Conservation (phyloP, 2,797 vertebrate species). For the Sebastes minor region DNA sequence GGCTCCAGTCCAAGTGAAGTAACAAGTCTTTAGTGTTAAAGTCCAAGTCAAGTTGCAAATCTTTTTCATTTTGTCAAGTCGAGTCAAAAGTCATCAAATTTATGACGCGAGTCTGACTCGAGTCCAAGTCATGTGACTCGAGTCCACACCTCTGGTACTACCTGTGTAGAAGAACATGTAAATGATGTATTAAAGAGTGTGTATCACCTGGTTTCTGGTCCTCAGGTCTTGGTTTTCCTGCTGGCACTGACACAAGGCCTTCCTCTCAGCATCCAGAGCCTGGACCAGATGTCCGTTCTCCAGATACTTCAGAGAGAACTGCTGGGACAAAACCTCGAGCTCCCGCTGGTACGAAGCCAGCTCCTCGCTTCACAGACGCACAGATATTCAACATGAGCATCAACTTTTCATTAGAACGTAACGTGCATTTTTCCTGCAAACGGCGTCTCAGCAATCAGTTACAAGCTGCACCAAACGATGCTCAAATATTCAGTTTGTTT, state of each 20-base stretch:
- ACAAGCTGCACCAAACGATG: too few species aligned
- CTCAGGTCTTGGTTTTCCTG: slow-evolving; percentile 80
- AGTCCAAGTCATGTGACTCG: too few species aligned
- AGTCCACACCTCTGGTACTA: neutral
- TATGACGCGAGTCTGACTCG: too few species aligned
- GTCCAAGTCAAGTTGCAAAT: too few species aligned
- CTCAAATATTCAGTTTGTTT: neutral
- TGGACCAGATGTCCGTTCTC: slow-evolving; percentile 77
- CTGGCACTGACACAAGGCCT: slow-evolving; percentile 77
- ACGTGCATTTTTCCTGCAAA: neutral
- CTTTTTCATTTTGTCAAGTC: too few species aligned
- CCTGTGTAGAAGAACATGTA: neutral
- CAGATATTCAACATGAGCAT: neutral
- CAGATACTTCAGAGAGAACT: slow-evolving; percentile 80
- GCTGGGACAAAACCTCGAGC: slow-evolving; percentile 78
- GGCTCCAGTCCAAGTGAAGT: too few species aligned
- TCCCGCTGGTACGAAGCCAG: slow-evolving; percentile 75
- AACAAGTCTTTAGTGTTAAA: too few species aligned
- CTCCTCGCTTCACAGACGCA: slow-evolving; percentile 72
- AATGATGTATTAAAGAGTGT: neutral
- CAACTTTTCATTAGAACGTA: neutral
- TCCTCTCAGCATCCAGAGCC: slow-evolving; percentile 80
- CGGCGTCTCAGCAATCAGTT: neutral
- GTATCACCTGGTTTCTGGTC: slow-evolving; percentile 75
- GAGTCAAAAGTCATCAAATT: too few species aligned